Percentiles rank a stretch among this genome's conserved stretches.
These are phyloP conservation scores for Anastrepha obliqua DNA, from an alignment of 1,140 invertebrate genomes.

Conservation along the genomic window DNA sequence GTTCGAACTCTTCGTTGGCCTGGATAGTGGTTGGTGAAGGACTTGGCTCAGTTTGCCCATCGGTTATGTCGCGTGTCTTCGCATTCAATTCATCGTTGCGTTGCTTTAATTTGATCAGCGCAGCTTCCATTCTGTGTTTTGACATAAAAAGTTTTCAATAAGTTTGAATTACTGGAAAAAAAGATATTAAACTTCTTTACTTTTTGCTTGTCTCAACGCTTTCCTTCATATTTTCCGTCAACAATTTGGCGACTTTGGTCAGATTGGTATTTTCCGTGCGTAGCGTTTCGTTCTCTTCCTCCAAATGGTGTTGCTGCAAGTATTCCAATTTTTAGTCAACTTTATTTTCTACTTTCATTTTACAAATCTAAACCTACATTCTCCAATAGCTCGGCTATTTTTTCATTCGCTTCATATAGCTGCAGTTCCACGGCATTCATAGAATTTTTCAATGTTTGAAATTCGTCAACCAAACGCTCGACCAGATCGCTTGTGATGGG, in stretches of 20 bases:
- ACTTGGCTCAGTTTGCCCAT: conserved; percentile 61
- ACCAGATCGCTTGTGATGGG: conserved; percentile 64
- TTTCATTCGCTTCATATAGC: conserved; percentile 73
- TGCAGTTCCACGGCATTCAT: conserved; percentile 70
- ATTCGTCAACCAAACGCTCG: conserved; percentile 69
- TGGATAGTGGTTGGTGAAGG: conserved; percentile 63
- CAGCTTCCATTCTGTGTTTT: conserved; percentile 69
- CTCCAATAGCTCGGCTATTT: conserved; percentile 71
- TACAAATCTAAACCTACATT: conserved; percentile 62
- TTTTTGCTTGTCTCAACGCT: conserved; percentile 65
- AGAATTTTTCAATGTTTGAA: conserved; percentile 66
- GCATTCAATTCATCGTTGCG: conserved; percentile 71
- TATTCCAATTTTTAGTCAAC: background rate
- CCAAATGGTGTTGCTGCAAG: conserved; percentile 62
- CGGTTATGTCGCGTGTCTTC: conserved; percentile 64
- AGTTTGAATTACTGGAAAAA: background rate
- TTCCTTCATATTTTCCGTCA: conserved; percentile 73
- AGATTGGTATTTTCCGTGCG: conserved; percentile 71
- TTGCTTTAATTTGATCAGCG: conserved; percentile 71
- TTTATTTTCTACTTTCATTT: conserved; percentile 24
- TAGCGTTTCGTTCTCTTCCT: conserved; percentile 71
- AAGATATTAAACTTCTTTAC: conserved; percentile 47
- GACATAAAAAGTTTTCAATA: conserved; percentile 26
- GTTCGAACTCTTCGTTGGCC: conserved; percentile 65
- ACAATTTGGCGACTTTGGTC: conserved; percentile 70